A percentile compares a stretch with the other conserved stretches of the same genome.
Conservation (phyloP, 2,113 vertebrate genomes). For the Boulengeromyrus knoepffleri region DNA sequence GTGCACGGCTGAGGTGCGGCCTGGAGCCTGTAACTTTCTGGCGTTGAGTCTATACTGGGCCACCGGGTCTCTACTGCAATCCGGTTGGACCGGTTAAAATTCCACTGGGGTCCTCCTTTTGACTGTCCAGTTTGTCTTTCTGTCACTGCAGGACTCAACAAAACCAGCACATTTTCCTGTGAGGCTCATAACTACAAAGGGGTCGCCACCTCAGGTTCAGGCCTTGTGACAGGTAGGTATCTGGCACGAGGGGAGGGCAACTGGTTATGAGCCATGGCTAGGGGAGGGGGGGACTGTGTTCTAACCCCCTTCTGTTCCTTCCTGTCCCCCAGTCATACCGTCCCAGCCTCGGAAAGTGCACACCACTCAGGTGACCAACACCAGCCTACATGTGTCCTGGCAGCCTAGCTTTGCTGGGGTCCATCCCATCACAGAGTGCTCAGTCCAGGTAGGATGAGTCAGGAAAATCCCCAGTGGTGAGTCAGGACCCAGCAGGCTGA, state of each 20-base stretch:
- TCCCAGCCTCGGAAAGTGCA: conserved; percentile 52
- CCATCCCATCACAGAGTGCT: conserved; percentile 64
- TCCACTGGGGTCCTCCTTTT: not conserved
- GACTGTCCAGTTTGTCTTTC: not conserved
- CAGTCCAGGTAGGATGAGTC: conserved; percentile 67
- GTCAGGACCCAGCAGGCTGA: not conserved
- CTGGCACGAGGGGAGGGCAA: not conserved
- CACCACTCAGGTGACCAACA: conserved; percentile 51
- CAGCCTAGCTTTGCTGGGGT: conserved; percentile 66
- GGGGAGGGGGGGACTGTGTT: not conserved
- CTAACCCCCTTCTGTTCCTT: not conserved
- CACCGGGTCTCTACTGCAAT: not conserved
- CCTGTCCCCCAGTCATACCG: conserved; percentile 62
- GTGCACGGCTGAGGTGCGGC: not conserved
- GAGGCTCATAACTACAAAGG: conserved; percentile 80
- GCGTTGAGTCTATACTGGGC: not conserved
- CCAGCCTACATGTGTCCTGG: conserved; percentile 63
- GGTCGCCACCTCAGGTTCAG: conserved; percentile 72
- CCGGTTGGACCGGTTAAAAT: not conserved
- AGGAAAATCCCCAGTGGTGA: not conserved
- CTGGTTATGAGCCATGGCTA: not conserved
- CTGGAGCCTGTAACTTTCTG: not conserved
- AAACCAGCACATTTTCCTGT: conserved; percentile 74
- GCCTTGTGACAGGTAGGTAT: conserved; percentile 66
- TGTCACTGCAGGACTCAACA: conserved; percentile 64